Evolutionary conservation across 1,140 invertebrate species (phyloP), one percentile per base, ranked within the genome.

Genomic region (Bicyclus anynana): DNA sequence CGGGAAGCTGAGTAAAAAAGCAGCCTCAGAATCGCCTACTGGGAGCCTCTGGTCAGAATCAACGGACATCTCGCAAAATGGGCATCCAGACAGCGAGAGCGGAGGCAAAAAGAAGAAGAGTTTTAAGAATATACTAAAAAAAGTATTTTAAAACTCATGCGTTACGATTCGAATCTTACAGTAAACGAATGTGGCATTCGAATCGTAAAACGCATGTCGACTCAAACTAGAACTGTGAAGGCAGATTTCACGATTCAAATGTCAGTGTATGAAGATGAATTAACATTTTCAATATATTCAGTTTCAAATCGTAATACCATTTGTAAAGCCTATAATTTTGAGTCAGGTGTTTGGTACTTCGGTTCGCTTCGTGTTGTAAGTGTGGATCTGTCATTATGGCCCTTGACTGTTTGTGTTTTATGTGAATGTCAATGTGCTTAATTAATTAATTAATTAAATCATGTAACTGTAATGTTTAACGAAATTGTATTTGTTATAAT

Each of bases 81-180:
- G 84, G 65, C 55, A 86, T 66, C 23, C 74, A 69, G 40, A 86
- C 54, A 52, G 75, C 70, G 59, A 79, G 42, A 62, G 72, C 72
- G 69, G 69, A 38, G 71, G 61, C 18, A 84, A 72, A 76, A 91
- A 81, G 82, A 91, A 70, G 88, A 92, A 84, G 90, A 91, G 74
- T 64, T 72, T 92, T 37, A 92, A 90, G 68, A 92, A 91, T 84
- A 92, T 93, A 80, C 88, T 92, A 67, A 92, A 90, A 69, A 93
- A 92, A 86, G 89, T 93, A 77, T 93, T 93, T 87, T 92, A 88
- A 92, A 65, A 53, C 67, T 64, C 69, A n/a, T n/a, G n/a, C n/a
- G n/a, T n/a, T n/a, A n/a, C n/a, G n/a, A n/a, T n/a, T n/a, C n/a
- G n/a, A n/a, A n/a, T n/a, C n/a, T n/a, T n/a, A n/a, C n/a, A n/a